Percentiles rank a stretch among this genome's conserved stretches.
These are phyloP conservation scores for Nesogale talazaci DNA, from an alignment of 2,113 vertebrate species.

Conservation along the genomic window DNA sequence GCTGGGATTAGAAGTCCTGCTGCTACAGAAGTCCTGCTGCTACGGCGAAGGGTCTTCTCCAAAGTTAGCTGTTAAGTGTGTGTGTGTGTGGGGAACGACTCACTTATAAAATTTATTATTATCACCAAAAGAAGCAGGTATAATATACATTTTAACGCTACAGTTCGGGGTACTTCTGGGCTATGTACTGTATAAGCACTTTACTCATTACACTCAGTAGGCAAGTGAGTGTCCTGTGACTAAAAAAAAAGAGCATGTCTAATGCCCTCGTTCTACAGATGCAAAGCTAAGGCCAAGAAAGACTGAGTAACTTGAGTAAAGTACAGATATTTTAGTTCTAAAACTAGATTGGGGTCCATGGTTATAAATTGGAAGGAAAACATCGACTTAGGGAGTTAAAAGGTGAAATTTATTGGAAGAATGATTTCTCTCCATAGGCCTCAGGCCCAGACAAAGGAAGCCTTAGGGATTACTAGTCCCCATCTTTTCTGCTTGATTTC, in stretches of 20 bases:
- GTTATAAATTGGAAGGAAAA: neutral
- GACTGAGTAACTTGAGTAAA: neutral
- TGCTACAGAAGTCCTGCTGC: constrained; percentile 39
- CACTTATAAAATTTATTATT: constrained; percentile 31
- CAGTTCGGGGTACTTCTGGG: neutral
- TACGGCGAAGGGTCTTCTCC: constrained; percentile 35
- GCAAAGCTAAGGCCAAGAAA: too few relatives aligned
- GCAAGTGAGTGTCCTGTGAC: constrained; percentile 25
- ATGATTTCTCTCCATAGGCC: too few relatives aligned
- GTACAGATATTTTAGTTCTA: constrained; percentile 46
- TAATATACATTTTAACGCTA: neutral
- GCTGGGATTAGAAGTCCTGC: constrained; percentile 1
- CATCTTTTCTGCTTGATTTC: neutral
- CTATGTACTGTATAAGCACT: neutral
- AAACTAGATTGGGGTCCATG: constrained; percentile 3
- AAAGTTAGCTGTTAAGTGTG: constrained; percentile 18
- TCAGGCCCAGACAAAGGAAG: neutral
- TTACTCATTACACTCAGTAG: too few relatives aligned
- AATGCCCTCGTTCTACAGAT: too few relatives aligned
- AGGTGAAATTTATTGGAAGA: neutral
- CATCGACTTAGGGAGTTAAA: neutral
- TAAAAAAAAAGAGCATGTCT: neutral
- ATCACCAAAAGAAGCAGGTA: neutral
- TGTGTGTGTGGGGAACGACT: neutral
- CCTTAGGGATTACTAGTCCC: neutral